Evolutionary conservation across 1,140 invertebrate genomes (phyloP), one percentile per base, ranked within the genome.

Genomic region (Eumaeus atala): DNA sequence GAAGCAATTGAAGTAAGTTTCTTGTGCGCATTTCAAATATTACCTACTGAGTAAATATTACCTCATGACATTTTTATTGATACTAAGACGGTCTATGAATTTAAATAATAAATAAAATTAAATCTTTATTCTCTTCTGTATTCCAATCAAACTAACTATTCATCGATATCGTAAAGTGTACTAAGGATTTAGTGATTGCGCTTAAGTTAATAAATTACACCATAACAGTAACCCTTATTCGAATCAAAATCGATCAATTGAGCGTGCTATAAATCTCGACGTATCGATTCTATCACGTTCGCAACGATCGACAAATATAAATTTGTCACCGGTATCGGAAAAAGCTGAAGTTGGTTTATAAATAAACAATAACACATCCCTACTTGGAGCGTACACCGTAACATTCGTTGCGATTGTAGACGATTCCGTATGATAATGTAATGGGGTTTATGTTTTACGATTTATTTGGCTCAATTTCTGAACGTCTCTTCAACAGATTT

Each of bases 291-390:
- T 79, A 86, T 86, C 83, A 68, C 68, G 66, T 72, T 69, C 64
- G 64, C 57, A 61, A 44, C 57, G 61, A 81, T 81, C 80, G 73
- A 81, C 74, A 82, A 83, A 81, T 86, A 84, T 84, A 86, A 84
- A 84, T 86, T 86, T 86, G 83, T 86, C 83, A 83, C 66, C 64
- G 72, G 65, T 59, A 56, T 72, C 54, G 71, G 72, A 78, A 81
- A 84, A 83, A 73, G 69, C 74, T 69, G 57, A 56, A 61, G 50
- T 56, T 59, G 63, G 63, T 76, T 84, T 83, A 83, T 82, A 84
- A 82, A 86, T 86, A 86, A 86, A 84, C 73, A 86, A 86, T 84
- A 84, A 75, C 65, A 76, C 62, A 9, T 40, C 74, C 79, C 61
- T 79, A 75, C 69, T 73, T 72, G 79, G 77, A 56, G 37, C 36